Conservation (phyloP, 2,888 invertebrate species). For the Aphidoletes aphidimyza region DNA sequence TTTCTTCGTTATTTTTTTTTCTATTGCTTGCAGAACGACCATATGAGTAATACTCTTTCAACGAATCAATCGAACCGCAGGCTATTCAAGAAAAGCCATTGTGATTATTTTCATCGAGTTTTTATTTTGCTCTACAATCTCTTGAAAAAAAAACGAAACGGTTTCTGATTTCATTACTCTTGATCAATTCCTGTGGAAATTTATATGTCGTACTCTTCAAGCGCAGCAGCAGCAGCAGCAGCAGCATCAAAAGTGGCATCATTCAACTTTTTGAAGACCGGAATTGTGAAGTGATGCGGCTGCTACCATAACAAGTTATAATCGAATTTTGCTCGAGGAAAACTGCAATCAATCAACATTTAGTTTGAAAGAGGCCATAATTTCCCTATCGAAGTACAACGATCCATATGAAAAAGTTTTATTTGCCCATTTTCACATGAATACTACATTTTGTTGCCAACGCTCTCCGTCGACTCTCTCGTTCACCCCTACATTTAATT, state of each 20-base stretch:
- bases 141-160: slow-evolving; percentile 8
- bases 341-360: slow-evolving; percentile 52
- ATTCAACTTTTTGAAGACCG: neutral
- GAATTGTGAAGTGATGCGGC: neutral
- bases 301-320: neutral
- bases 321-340: slow-evolving; percentile 27
- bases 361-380: slow-evolving; percentile 46
- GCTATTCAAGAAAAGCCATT: slow-evolving; percentile 26
- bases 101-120: slow-evolving; percentile 1
- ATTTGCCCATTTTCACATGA: neutral
- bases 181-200: slow-evolving; percentile 37
- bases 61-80: neutral
- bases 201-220: slow-evolving; percentile 10
- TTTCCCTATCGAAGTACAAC: slow-evolving; percentile 41
- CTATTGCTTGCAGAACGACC: neutral
- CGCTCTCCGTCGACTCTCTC: too few relatives aligned
- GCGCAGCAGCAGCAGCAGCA: too few relatives aligned
- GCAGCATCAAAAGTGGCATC: too few relatives aligned
- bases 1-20: neutral
- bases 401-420: neutral
- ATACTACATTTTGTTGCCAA: too few relatives aligned
- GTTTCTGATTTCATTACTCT: slow-evolving; percentile 41
- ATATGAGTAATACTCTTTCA: slow-evolving; percentile 1
- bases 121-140: neutral
- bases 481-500: too few relatives aligned